Percentiles rank a stretch among this genome's conserved stretches.
These are phyloP conservation scores for Drosophila ficusphila DNA, from an alignment of 1,140 invertebrate genomes.

Conservation along the genomic window DNA sequence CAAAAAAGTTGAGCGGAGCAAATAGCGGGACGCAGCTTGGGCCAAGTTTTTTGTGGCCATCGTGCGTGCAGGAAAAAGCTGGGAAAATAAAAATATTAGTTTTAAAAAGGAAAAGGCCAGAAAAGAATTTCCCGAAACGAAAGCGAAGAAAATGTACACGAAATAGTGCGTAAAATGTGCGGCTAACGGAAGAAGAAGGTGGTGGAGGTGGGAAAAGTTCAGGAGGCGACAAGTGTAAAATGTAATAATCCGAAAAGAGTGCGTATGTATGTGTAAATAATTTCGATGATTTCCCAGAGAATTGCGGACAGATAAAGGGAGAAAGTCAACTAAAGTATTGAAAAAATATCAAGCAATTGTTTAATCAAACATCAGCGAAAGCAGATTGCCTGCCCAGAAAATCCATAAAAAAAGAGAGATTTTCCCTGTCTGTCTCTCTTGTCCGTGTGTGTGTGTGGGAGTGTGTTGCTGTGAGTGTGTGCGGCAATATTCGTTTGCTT, in stretches of 20 bases:
- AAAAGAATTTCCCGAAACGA: constrained; percentile 41
- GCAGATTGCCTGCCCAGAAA: constrained; percentile 61
- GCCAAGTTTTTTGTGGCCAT: constrained; percentile 36
- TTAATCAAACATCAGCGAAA: constrained; percentile 52
- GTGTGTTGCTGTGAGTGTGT: constrained; percentile 40
- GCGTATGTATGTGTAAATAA: constrained; percentile 14
- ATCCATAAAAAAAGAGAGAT: constrained; percentile 62
- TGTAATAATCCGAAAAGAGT: constrained; percentile 25
- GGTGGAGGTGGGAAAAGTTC: constrained; percentile 34
- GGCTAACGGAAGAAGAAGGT: constrained; percentile 59
- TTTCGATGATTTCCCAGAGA: constrained; percentile 10
- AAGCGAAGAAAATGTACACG: constrained; percentile 38
- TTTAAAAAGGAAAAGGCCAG: constrained; percentile 20
- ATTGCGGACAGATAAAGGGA: neutral
- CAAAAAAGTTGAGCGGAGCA: constrained; percentile 24
- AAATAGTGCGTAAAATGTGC: constrained; percentile 68
- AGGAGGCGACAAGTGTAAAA: constrained; percentile 47
- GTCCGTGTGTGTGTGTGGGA: constrained; percentile 30
- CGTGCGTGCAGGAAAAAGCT: constrained; percentile 56
- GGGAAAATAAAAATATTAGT: constrained; percentile 10
- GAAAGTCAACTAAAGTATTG: constrained; percentile 26
- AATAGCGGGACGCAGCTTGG: constrained; percentile 44
- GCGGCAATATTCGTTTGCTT: constrained; percentile 70
- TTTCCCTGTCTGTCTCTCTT: constrained; percentile 54
- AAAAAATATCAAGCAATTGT: constrained; percentile 54